phyloP scores from a whole-genome alignment of 2,888 invertebrate species.

The Pheosia tremula region DNA sequence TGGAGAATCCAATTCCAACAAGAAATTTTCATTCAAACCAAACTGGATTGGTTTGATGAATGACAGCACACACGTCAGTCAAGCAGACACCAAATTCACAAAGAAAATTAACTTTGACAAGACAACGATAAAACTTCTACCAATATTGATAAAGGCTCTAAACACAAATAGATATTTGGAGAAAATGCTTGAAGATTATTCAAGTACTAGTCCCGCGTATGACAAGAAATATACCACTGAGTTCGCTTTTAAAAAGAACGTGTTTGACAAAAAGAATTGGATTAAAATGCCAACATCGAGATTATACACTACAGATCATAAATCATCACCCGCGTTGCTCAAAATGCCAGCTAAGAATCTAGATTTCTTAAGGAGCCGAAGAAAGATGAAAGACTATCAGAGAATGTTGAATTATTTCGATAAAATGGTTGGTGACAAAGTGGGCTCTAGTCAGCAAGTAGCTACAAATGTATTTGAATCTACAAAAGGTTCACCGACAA shows the following conservation, averaged over 20 bases:
- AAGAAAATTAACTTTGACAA: constrained; percentile 53
- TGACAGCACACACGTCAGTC: constrained; percentile 43
- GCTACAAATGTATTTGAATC: constrained; percentile 31
- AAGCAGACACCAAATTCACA: constrained; percentile 50
- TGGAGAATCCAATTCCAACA: constrained; percentile 37
- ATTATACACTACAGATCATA: constrained; percentile 56
- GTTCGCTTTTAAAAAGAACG: constrained; percentile 47
- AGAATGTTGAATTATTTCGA: constrained; percentile 67
- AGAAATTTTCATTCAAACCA: constrained; percentile 34
- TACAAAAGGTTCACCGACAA: constrained; percentile 22
- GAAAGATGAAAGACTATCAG: constrained; percentile 67
- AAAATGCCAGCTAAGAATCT: constrained; percentile 59
- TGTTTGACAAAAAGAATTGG: constrained; percentile 54
- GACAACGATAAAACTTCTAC: constrained; percentile 59
- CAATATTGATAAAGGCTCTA: constrained; percentile 62
- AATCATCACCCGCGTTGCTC: constrained; percentile 57
- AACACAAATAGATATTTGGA: constrained; percentile 60
- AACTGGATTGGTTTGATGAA: constrained; percentile 63
- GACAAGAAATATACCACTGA: constrained; percentile 48
- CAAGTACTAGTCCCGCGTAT: constrained; percentile 44
- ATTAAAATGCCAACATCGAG: constrained; percentile 53
- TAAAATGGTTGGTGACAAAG: constrained; percentile 65
- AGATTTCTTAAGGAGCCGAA: constrained; percentile 66
- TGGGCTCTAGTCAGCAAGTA: constrained; percentile 17
- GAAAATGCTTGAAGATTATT: constrained; percentile 54